phyloP scores from a whole-genome alignment of 2,797 vertebrate genomes.

The Erethizon dorsatum region DNA sequence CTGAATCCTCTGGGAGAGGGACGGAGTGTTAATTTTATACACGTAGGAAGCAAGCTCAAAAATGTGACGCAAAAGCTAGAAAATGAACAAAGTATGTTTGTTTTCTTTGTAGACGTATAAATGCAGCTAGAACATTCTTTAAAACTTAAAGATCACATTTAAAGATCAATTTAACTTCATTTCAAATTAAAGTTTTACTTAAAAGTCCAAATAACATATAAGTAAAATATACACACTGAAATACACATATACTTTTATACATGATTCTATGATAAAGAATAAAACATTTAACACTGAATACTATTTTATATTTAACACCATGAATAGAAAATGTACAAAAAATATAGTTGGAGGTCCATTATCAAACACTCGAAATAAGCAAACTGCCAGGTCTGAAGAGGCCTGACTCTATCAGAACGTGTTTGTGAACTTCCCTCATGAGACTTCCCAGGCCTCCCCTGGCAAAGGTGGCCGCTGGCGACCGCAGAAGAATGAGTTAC shows the following conservation, averaged over 20 bases:
- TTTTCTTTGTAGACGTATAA: constrained; percentile 38
- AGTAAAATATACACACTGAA: background rate
- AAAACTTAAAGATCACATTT: constrained; percentile 22
- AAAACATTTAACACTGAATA: constrained; percentile 40
- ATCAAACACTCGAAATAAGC: background rate
- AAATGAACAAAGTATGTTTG: constrained; percentile 71
- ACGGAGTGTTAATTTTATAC: constrained; percentile 92
- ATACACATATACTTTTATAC: background rate
- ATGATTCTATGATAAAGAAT: background rate
- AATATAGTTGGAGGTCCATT: background rate
- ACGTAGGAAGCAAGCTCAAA: constrained; percentile 94
- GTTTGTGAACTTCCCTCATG: too few species aligned
- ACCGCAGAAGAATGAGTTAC: too few species aligned
- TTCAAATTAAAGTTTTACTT: constrained; percentile 68
- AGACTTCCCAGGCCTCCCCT: too few species aligned
- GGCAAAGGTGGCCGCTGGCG: too few species aligned
- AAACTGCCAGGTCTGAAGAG: too few species aligned
- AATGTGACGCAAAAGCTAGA: constrained; percentile 94
- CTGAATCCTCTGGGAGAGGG: constrained; percentile 95
- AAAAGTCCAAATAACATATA: constrained; percentile 63
- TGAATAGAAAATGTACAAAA: constrained; percentile 41
- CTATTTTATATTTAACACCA: constrained; percentile 40
- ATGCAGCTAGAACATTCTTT: constrained; percentile 53
- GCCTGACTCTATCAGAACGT: too few species aligned
- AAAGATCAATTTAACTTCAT: constrained; percentile 37